These are phyloP conservation scores for Diabrotica virgifera DNA, from an alignment of 1,140 invertebrate species.

Conservation along the genomic window DNA sequence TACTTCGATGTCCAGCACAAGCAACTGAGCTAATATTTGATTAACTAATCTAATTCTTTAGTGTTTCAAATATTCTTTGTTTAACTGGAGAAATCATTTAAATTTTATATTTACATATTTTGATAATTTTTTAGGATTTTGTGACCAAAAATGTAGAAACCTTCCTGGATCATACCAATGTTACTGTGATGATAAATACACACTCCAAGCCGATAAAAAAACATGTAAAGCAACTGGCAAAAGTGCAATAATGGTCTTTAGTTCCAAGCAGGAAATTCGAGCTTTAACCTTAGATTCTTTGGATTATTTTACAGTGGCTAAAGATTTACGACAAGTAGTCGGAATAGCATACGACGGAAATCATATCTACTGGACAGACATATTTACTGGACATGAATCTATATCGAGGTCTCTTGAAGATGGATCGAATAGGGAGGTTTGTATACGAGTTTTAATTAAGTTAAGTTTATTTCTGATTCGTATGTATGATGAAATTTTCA, in stretches of 20 bases:
- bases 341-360: slow-evolving; percentile 65
- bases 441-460: slow-evolving; percentile 24
- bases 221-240: slow-evolving; percentile 69
- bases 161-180: slow-evolving; percentile 74
- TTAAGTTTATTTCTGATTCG: too few species aligned
- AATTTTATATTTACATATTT: too few species aligned
- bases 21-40: too few species aligned
- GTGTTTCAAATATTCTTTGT: too few species aligned
- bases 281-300: slow-evolving; percentile 51
- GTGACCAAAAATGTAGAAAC: slow-evolving; percentile 84
- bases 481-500: too few species aligned
- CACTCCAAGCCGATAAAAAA: slow-evolving; percentile 59
- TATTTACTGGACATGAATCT: slow-evolving; percentile 60
- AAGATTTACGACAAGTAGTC: slow-evolving; percentile 58
- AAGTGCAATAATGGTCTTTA: slow-evolving; percentile 64
- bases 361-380: slow-evolving; percentile 74
- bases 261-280: slow-evolving; percentile 53
- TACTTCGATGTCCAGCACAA: too few species aligned
- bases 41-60: too few species aligned
- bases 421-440: slow-evolving; percentile 56
- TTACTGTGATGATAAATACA: slow-evolving; percentile 74
- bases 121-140: slow-evolving; percentile 51
- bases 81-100: too few species aligned
- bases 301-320: slow-evolving; percentile 50
- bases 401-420: slow-evolving; percentile 60